These are phyloP conservation scores for Drosophila ananassae DNA, from an alignment of 1,140 invertebrate species.

Conservation along the genomic window DNA sequence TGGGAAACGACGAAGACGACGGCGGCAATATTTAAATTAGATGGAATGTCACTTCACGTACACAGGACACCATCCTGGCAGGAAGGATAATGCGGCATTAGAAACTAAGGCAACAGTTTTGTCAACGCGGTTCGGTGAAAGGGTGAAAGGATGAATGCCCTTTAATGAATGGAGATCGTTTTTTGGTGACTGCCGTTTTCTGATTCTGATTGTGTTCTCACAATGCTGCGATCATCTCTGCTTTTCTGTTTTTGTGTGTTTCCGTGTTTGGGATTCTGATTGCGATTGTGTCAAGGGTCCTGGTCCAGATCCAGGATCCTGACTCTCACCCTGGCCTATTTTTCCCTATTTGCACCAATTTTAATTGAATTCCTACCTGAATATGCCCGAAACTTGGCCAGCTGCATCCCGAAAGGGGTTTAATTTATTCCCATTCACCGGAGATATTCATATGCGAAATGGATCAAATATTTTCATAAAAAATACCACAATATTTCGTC, in stretches of 20 bases:
- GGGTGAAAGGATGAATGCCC: constrained; percentile 54
- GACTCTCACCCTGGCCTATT: constrained; percentile 37
- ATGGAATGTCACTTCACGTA: constrained; percentile 67
- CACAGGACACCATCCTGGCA: constrained; percentile 47
- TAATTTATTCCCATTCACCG: constrained; percentile 45
- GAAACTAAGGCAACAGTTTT: constrained; percentile 67
- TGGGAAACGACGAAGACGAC: constrained; percentile 57
- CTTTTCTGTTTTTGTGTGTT: constrained; percentile 14
- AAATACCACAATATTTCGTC: constrained; percentile 73
- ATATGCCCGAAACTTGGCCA: constrained; percentile 54
- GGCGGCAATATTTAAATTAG: constrained; percentile 71
- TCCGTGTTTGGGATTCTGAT: constrained; percentile 21
- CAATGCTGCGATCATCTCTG: constrained; percentile 73
- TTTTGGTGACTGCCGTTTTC: constrained; percentile 30
- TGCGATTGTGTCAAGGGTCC: constrained; percentile 27
- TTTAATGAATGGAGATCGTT: constrained; percentile 52
- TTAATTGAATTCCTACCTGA: constrained; percentile 80
- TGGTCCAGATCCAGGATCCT: constrained; percentile 40
- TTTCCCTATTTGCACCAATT: constrained; percentile 52
- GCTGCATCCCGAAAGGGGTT: constrained; percentile 53
- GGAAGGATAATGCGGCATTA: constrained; percentile 68
- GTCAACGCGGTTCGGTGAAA: constrained; percentile 59
- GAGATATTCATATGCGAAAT: constrained; percentile 73
- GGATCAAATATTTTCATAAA: constrained; percentile 74
- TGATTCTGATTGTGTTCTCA: constrained; percentile 68